Conservation (phyloP, 2,888 invertebrate genomes). For the Amaurobius ferox region DNA sequence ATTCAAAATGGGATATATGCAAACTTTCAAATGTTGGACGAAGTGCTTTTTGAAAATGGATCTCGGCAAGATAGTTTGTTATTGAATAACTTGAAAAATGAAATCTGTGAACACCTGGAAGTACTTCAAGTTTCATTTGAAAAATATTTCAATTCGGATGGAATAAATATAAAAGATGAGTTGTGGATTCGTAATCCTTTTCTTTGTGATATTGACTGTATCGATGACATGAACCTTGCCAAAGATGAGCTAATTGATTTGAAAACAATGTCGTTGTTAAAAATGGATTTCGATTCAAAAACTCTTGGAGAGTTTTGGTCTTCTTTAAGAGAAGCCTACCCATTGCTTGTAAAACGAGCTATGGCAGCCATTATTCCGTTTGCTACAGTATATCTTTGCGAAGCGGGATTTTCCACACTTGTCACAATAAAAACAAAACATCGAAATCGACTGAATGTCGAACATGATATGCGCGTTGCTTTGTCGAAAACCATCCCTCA, state of each 20-base stretch:
- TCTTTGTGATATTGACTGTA: constrained; percentile 61
- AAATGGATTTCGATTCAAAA: constrained; percentile 13
- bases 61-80: constrained; percentile 25
- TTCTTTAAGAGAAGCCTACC: constrained; percentile 41
- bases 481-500: constrained; percentile 42
- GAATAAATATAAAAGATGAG: constrained; percentile 50
- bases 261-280: constrained; percentile 45
- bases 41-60: constrained; percentile 31
- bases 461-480: constrained; percentile 40
- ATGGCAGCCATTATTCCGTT: constrained; percentile 45
- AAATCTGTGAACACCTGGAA: constrained; percentile 13
- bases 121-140: background rate
- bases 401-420: constrained; percentile 37
- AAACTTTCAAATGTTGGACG: constrained; percentile 32
- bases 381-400: constrained; percentile 38
- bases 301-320: constrained; percentile 20
- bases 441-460: constrained; percentile 35
- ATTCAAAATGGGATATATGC: constrained; percentile 27
- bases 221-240: constrained; percentile 51
- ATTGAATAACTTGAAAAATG: constrained; percentile 5
- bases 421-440: constrained; percentile 35
- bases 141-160: constrained; percentile 5
- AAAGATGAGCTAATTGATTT: constrained; percentile 46
- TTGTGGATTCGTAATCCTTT: constrained; percentile 64
- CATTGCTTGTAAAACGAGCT: constrained; percentile 43